A percentile compares a stretch with the other conserved stretches of the same genome.
Conservation (phyloP, 1,140 invertebrate genomes). For the Oppia nitens region DNA sequence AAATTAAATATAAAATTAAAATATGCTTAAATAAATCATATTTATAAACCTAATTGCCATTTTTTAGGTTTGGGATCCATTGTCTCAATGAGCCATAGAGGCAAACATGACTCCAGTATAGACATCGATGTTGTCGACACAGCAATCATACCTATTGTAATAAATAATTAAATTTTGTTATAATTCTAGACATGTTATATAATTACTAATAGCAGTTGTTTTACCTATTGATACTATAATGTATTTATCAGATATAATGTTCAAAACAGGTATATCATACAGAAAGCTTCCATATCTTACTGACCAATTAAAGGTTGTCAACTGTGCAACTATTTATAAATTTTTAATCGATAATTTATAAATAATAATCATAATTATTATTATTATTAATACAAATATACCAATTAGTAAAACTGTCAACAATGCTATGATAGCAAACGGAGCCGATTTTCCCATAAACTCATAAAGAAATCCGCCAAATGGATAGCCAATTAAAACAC, state of each 20-base stretch:
- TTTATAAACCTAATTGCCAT: conserved; percentile 34
- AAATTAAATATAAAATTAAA: no score
- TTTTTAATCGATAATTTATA: no score
- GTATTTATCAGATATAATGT: conserved; percentile 1
- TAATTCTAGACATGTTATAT: neutral
- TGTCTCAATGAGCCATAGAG: conserved; percentile 51
- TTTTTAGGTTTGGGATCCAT: conserved; percentile 40
- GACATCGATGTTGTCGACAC: conserved; percentile 58
- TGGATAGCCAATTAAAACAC: conserved; percentile 59
- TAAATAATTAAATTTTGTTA: conserved; percentile 15
- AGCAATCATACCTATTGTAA: conserved; percentile 43
- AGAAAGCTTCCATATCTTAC: neutral
- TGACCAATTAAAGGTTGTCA: conserved; percentile 12
- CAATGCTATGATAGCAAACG: conserved; percentile 47
- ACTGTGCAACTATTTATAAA: conserved; percentile 4
- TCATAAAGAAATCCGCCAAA: conserved; percentile 57
- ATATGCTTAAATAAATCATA: conserved; percentile 3
- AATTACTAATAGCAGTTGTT: neutral
- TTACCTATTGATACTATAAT: conserved; percentile 6
- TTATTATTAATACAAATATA: conserved; percentile 8
- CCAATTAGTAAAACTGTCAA: conserved; percentile 34
- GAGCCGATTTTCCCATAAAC: conserved; percentile 49
- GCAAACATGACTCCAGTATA: conserved; percentile 59
- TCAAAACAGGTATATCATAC: conserved; percentile 1
- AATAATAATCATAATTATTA: conserved; percentile 6